Evolutionary conservation across 1,140 invertebrate species (phyloP), one percentile per base, ranked within the genome.

Genomic region (Trichonephila clavata): DNA sequence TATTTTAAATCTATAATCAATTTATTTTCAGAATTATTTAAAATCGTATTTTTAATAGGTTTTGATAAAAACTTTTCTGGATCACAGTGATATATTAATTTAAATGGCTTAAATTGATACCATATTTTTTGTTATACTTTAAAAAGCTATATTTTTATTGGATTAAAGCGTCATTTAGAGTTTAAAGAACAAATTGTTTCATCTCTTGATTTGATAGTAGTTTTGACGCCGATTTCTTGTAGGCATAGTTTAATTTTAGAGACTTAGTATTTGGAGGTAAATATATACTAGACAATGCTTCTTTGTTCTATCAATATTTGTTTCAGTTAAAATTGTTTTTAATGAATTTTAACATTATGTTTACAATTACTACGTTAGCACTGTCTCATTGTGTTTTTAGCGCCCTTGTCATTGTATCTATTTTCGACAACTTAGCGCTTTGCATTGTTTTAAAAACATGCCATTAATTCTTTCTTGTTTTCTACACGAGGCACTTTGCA

Each of bases 361-460:
- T 77, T 32, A 5, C 24, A 77, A 27, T 27, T 77, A 27, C 27
- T 32, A 7, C 32, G 14, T 27, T 77, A 77, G 27, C 39, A 39
- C 27, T 27, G 32, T 68, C 65, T 27, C 65, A 4, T 77, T 77
- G 27, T 71, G 24, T 77, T 77, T 77, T 27, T 39, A 39, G 27
- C 65, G 24, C 71, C 18, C 27, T 27, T 77, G 32, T 77, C 27
- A 39, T 77, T 77, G 71, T 39, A 18, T 39, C 71, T 77, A 39
- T 77, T 77, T 77, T 77, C 32, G 27, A 77, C 65, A 27, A 65
- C 63, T 65, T 65, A n/a, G 24, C 68, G 71, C 71, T 77, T 77
- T 77, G 27, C 16, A 77, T 39, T 39, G 71, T 32, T 77, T 77
- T 39, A 32, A 18, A 77, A 77, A 32, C 27, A 77, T 32, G 16